These are phyloP conservation scores for Manis pentadactyla DNA, from an alignment of 2,797 vertebrate species.

Conservation along the genomic window DNA sequence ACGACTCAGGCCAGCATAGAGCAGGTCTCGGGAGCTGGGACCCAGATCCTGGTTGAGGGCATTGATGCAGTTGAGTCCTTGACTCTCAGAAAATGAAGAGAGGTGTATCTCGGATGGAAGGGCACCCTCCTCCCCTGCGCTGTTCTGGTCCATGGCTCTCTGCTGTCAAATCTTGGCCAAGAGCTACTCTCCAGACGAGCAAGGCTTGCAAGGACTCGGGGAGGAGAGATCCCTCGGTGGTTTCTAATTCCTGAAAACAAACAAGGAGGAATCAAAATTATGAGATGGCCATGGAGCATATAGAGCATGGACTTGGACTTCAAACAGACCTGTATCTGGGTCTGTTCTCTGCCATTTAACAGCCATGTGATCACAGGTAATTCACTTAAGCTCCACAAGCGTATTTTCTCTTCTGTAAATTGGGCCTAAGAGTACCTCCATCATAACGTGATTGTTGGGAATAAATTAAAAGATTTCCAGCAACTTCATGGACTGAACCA, in stretches of 20 bases:
- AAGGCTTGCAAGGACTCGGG: not conserved
- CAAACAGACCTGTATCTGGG: not conserved
- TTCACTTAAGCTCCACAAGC: not conserved
- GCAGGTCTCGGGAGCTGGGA: constrained; percentile 68
- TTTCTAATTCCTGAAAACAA: constrained; percentile 59
- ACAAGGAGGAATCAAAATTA: not conserved
- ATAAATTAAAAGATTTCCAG: not conserved
- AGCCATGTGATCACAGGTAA: not conserved
- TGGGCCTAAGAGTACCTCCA: not conserved
- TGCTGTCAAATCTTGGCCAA: not conserved
- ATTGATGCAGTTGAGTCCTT: constrained; percentile 72
- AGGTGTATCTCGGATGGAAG: constrained; percentile 78
- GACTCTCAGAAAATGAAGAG: constrained; percentile 74
- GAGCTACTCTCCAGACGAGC: not conserved
- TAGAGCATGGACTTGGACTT: not conserved
- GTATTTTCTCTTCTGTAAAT: not conserved
- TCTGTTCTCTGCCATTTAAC: not conserved
- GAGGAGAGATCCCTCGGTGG: not conserved
- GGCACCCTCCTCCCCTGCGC: constrained; percentile 67
- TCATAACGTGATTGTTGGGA: not conserved
- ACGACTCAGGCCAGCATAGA: constrained; percentile 68
- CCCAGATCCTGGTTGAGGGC: constrained; percentile 74
- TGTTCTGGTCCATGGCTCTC: constrained; percentile 82
- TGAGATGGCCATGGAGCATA: not conserved
- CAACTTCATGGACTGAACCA: not conserved